Evolutionary conservation across 1,140 invertebrate species (phyloP).

Genomic region (Phocides pigmalion): DNA sequence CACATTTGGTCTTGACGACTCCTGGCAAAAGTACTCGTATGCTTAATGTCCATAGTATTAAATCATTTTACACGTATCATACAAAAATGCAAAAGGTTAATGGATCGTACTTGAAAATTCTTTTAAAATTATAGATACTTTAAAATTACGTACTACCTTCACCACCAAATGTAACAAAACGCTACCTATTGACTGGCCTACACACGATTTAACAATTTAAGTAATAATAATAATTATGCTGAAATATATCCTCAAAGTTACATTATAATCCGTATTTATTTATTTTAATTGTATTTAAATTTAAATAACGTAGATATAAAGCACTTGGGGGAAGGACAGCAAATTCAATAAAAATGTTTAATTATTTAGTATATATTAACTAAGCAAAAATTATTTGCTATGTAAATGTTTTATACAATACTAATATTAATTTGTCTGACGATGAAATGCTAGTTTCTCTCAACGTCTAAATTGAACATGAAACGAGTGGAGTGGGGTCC

Average conservation of each 20-base stretch:
- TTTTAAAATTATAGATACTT: constrained; percentile 33
- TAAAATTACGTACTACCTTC: constrained; percentile 43
- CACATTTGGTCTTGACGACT: constrained; percentile 51
- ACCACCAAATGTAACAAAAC: constrained; percentile 60
- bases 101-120: constrained; percentile 26
- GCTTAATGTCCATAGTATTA: constrained; percentile 29
- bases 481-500: constrained; percentile 50
- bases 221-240: constrained; percentile 67
- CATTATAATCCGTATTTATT: constrained; percentile 80
- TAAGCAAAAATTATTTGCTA: constrained; percentile 83
- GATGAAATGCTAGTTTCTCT: constrained; percentile 78
- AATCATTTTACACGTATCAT: constrained; percentile 32
- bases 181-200: constrained; percentile 58
- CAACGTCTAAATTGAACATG: constrained; percentile 73
- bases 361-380: constrained; percentile 81
- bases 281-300: constrained; percentile 81
- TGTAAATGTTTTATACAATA: constrained; percentile 83
- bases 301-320: constrained; percentile 84
- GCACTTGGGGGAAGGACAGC: constrained; percentile 85
- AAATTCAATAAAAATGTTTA: constrained; percentile 85
- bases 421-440: constrained; percentile 80
- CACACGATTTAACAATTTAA: constrained; percentile 78
- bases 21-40: constrained; percentile 33
- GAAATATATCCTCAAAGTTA: constrained; percentile 79
- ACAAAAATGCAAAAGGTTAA: constrained; percentile 32